These are phyloP conservation scores for Tenrec ecaudatus DNA, from an alignment of 2,113 vertebrate genomes.

Conservation along the genomic window DNA sequence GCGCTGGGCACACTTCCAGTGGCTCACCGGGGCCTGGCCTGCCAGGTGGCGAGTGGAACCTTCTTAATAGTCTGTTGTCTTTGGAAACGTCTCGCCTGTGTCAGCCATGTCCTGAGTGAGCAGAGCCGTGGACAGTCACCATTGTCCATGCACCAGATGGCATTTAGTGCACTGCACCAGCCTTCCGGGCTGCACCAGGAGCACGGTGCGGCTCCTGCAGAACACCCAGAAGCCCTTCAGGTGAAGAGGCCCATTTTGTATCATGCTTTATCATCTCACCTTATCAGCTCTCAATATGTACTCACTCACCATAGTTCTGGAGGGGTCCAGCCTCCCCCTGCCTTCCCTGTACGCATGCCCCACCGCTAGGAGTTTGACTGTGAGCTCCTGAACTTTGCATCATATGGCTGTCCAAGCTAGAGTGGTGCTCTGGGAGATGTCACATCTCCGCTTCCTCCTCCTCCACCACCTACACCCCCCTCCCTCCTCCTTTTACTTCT, in stretches of 20 bases:
- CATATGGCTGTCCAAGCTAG: background rate
- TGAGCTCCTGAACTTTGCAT: background rate
- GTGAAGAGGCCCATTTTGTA: background rate
- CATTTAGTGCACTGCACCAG: background rate
- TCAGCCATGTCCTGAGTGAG: background rate
- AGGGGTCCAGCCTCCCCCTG: background rate
- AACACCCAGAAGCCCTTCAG: background rate
- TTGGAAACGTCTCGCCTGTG: conserved; percentile 6
- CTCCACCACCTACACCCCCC: no score
- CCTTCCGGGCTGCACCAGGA: background rate
- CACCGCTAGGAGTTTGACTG: background rate
- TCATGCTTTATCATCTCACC: background rate
- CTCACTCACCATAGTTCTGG: background rate
- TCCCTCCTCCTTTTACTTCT: no score
- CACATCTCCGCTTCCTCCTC: background rate
- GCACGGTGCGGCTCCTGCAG: background rate
- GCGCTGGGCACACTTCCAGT: background rate
- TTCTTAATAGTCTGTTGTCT: background rate
- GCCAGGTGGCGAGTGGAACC: background rate
- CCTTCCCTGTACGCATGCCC: no score
- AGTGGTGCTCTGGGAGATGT: background rate
- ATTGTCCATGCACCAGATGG: background rate
- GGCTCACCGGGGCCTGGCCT: background rate
- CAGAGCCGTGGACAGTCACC: background rate
- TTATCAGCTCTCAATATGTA: background rate